A percentile compares a stretch with the other conserved stretches of the same genome.
phyloP scores from a whole-genome alignment of 30 jellyfish, hydroid and myxozoan species.

The Aurelia coerulea region DNA sequence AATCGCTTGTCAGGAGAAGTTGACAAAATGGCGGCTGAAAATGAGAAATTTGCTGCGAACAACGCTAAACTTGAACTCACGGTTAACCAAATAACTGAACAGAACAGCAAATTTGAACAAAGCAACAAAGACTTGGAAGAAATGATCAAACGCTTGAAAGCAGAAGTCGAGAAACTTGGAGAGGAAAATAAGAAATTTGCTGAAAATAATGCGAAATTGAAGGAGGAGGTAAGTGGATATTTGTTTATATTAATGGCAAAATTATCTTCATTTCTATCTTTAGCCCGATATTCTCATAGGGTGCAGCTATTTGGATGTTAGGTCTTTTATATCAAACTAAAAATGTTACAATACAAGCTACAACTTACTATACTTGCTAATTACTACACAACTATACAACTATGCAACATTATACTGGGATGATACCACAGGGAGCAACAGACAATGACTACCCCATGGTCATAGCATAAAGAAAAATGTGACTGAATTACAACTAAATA shows the following conservation, averaged over 20 bases:
- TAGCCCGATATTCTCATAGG: background rate
- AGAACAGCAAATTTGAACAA: constrained; percentile 85
- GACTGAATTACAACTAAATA: too few relatives aligned
- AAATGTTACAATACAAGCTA: too few relatives aligned
- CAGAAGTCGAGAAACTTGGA: constrained; percentile 82
- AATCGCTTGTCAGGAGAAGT: constrained; percentile 65
- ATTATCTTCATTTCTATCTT: background rate
- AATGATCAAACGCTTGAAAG: constrained; percentile 72
- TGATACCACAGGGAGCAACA: too few relatives aligned
- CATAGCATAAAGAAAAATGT: too few relatives aligned
- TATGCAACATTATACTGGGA: too few relatives aligned
- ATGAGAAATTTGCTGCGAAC: constrained; percentile 78
- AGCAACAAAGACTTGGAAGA: constrained; percentile 82
- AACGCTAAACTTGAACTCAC: constrained; percentile 66
- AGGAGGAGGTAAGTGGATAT: constrained; percentile 64
- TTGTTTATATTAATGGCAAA: background rate
- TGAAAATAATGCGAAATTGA: constrained; percentile 80
- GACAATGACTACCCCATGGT: too few relatives aligned
- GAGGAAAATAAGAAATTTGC: constrained; percentile 90
- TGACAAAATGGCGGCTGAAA: constrained; percentile 85
- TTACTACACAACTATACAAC: too few relatives aligned
- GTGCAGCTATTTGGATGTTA: background rate
- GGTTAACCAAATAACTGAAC: constrained; percentile 79
- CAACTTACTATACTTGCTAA: too few relatives aligned
- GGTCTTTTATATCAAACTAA: background rate